Conservation (phyloP, 1,140 invertebrate genomes). For the Macrocentrus cingulum region DNA sequence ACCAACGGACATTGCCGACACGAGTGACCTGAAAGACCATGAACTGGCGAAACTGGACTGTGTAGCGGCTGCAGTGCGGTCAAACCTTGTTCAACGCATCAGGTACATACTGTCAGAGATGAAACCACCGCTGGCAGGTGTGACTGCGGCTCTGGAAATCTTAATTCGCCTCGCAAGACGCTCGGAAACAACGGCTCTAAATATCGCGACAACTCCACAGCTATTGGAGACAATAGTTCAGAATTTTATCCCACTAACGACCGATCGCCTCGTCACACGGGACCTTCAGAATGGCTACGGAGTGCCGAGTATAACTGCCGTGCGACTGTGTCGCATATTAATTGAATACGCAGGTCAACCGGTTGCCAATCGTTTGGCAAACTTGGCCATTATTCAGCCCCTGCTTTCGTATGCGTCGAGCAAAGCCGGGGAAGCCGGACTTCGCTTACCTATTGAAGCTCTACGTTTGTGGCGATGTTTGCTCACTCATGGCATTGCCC, state of each 20-base stretch:
- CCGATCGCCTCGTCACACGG: slow-evolving; percentile 25
- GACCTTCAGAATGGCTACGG: slow-evolving; percentile 40
- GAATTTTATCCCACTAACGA: slow-evolving; percentile 63
- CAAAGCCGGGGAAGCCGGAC: slow-evolving; percentile 35
- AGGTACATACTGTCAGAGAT: slow-evolving; percentile 72
- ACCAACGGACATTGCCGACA: slow-evolving; percentile 63
- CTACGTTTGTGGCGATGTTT: slow-evolving; percentile 49
- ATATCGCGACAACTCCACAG: slow-evolving; percentile 61
- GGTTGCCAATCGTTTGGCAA: slow-evolving; percentile 38
- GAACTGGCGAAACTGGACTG: slow-evolving; percentile 79
- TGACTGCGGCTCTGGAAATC: slow-evolving; percentile 71
- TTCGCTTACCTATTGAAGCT: slow-evolving; percentile 47
- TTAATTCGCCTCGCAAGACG: slow-evolving; percentile 70
- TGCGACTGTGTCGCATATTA: slow-evolving; percentile 48
- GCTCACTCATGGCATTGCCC: slow-evolving; percentile 37
- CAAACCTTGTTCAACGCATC: slow-evolving; percentile 73
- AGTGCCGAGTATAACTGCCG: slow-evolving; percentile 40
- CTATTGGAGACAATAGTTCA: slow-evolving; percentile 63
- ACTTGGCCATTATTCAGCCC: slow-evolving; percentile 43
- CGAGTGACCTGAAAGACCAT: slow-evolving; percentile 76
- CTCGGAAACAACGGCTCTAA: slow-evolving; percentile 63
- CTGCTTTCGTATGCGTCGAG: slow-evolving; percentile 45
- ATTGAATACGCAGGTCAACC: slow-evolving; percentile 45
- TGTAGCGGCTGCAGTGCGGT: slow-evolving; percentile 71
- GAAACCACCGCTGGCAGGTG: slow-evolving; percentile 65